Evolutionary conservation across 35 echinoderm and acorn worm genomes (phyloP).

Genomic region (Apostichopus japonicus): DNA sequence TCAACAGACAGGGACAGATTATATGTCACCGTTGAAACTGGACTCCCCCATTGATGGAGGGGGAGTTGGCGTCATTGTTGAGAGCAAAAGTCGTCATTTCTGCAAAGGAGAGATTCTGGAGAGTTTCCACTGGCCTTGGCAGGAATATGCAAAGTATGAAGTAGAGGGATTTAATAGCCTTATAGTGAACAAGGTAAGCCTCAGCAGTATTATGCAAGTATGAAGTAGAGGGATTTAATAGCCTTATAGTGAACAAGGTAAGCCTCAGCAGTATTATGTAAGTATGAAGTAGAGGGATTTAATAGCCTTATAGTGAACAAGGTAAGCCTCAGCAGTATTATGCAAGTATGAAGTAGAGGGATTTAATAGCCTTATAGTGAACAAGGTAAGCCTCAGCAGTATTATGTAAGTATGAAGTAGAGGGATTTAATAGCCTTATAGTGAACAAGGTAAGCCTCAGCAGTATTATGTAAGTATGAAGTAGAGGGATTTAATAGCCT

Average conservation of each 20-base stretch:
- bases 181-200: constrained; percentile 80
- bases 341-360: constrained; percentile 80
- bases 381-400: constrained; percentile 64
- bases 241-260: constrained; percentile 71
- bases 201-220: background rate
- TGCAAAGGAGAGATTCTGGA: constrained; percentile 87
- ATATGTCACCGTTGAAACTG: constrained; percentile 85
- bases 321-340: constrained; percentile 92
- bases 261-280: background rate
- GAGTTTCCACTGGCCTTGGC: constrained; percentile 97
- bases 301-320: no score
- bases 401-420: constrained; percentile 64
- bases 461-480: constrained; percentile 45
- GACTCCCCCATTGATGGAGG: constrained; percentile 84
- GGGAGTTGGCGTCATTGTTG: constrained; percentile 88
- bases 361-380: constrained; percentile 87
- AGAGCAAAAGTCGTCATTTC: constrained; percentile 68
- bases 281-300: background rate
- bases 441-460: constrained; percentile 76
- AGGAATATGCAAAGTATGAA: constrained; percentile 78
- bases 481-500: constrained; percentile 92
- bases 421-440: constrained; percentile 88
- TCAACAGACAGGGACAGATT: constrained; percentile 91
- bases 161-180: constrained; percentile 92
- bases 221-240: background rate